Base-by-base conservation (phyloP, 2,888 invertebrate genomes). In the Alviniconcha strummeri region DNA sequence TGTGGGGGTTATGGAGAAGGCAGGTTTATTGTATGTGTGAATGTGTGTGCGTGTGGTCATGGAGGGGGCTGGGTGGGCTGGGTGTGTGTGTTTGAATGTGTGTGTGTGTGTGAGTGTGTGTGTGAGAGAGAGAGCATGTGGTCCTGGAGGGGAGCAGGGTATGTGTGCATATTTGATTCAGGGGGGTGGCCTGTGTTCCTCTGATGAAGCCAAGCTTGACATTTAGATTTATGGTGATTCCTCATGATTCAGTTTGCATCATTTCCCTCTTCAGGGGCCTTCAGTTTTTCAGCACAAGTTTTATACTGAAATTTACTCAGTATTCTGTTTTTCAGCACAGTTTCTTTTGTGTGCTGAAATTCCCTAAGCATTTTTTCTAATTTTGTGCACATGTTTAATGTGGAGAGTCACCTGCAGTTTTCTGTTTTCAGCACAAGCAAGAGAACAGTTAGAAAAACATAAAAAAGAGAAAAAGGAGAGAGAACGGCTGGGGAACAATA, bases 371-470 rank as follows among this genome's bases (percentile, higher is more conserved):
- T 36, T 36, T 36, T 36, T 36, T 36, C 36, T 36, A 36, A 36
- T 36, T 36, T 36, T 36, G 36, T 3, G 3, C 36, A 36, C 36
- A 36, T 36, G 36, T 36, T 36, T 36, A 36, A 36, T 36, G 36
- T 3, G 36, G 36, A 36, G 36, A 36, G 36, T 36, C 36, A 36
- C 36, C 3, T 36, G 36, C 36, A 3, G 36, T 36, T 36, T 36
- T 36, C 36, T 36, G 36, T 55, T 88, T 88, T 64, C 86, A 92
- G 91, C 90, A 84, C 89, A 90, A 80, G 92, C 91, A 11, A 88
- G 88, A 86, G 91, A 91, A 85, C 91, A 91, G 83, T 86, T 89
- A 79, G 89, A 89, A 84, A 88, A 89, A 77, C 89, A 89, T 85
- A 89, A 89, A 84, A 89, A 89, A 83, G 89, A 90, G 84, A 89